Evolutionary conservation across 2,888 invertebrate species (phyloP), one percentile per base, ranked within the genome.

Genomic region (Chymomyza fuscimana): DNA sequence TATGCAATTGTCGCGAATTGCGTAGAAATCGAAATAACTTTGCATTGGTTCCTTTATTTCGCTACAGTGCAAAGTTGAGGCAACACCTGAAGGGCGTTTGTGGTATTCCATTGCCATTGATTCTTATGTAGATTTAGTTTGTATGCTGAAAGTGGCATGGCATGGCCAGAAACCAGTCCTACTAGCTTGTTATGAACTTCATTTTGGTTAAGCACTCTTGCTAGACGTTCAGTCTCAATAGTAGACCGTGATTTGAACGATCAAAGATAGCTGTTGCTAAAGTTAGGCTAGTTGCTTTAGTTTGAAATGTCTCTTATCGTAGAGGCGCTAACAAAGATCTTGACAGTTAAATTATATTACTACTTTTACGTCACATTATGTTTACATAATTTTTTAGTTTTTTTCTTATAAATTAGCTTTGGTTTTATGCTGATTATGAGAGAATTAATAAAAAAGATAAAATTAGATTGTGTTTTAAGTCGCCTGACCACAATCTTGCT

Each of bases 1-100:
- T 77, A 82, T 85, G 87, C 74, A 80, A 83, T 87, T 85, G 72
- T n/a, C 66, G 68, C 69, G 69, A 72, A 69, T 84, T 84, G 87
- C 87, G 87, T 84, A 77, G 80, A 68, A 74, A 78, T 66, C 73
- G 67, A 78, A 81, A 80, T 72, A 70, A 73, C 75, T 82, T 87
- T 78, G 67, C 76, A 68, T 68, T 74, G 62, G 65, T 76, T 72
- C 32, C 1, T 46, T 56, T 65, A 54, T 67, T 63, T 40, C 63
- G 58, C 46, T 61, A 25, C 63, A 63, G 29, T 54, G n/a, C 60
- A 63, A 72, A 54, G 54, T 54, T 61, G 54, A 67, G 66, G 66
- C 46, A 65, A 65, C 72, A 83, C 70, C 64, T 74, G 85, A 86
- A 84, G 82, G 85, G 80, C 80, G 32, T 5, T 32, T 32, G 4